Percentiles rank a stretch among this genome's conserved stretches.
Evolutionary conservation across 2,888 invertebrate species (phyloP).

Genomic region (Anthoptus insignis): DNA sequence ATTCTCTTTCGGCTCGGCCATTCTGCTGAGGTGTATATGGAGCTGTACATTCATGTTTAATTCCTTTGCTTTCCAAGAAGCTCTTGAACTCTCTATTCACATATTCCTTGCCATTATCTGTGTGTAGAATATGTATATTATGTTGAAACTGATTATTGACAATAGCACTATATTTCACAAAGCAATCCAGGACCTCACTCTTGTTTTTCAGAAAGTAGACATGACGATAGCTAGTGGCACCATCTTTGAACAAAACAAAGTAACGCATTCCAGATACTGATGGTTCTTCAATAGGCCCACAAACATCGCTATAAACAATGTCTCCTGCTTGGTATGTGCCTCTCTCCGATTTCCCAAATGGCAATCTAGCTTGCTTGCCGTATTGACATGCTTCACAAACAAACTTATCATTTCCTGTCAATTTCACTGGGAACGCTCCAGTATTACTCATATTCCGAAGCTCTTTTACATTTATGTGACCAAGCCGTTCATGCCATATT

Average conservation of each 20-base stretch:
- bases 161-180: slow-evolving; percentile 36
- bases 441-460: neutral
- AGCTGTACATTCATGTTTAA: slow-evolving; percentile 10
- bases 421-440: no score
- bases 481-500: slow-evolving; percentile 47
- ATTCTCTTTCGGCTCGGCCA: slow-evolving; percentile 7
- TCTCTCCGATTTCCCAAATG: neutral
- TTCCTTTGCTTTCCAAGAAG: neutral
- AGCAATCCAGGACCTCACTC: slow-evolving; percentile 28
- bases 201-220: neutral
- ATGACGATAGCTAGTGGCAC: neutral
- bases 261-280: slow-evolving; percentile 25
- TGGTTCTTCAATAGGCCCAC: slow-evolving; percentile 48
- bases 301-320: slow-evolving; percentile 47
- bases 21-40: slow-evolving; percentile 47
- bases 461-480: slow-evolving; percentile 46
- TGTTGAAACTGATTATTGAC: slow-evolving; percentile 36
- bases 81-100: neutral
- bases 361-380: slow-evolving; percentile 13
- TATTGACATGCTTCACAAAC: slow-evolving; percentile 2
- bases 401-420: neutral
- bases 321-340: slow-evolving; percentile 42
- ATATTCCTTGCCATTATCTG: slow-evolving; percentile 5
- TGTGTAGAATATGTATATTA: slow-evolving; percentile 26
- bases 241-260: neutral